Base-by-base conservation (phyloP, 1,140 invertebrate species). In the Manduca sexta region DNA sequence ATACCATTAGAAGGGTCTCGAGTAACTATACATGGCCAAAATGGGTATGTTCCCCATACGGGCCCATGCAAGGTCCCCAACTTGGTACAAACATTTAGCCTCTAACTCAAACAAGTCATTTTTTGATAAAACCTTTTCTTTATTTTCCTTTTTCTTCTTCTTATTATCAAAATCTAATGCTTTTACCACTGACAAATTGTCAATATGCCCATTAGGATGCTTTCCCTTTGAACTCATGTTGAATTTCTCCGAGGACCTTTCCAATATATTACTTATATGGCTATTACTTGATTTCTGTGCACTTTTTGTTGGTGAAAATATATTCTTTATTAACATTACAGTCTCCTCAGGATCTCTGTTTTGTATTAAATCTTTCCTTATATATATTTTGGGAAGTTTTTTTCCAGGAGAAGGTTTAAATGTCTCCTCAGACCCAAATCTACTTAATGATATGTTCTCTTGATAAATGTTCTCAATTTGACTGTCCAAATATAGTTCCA, bases 1-100 rank as follows among this genome's bases (percentile, higher is more conserved):
- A 85, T 63, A 17, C 86, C 85, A 17, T 74, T 79, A 4, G 64
- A 70, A 2, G 93, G 91, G 68, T 95, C 92, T 65, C 89, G 76
- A 0, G 90, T 91, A 3, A 95, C 81, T 61, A 95, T 89, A 61
- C 92, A 92, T 3, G 94, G 94, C 94, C 94, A 95, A 75, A 90
- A 94, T 2, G 93, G 93, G 85, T 90, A 91, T 31, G 88, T 89
- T 1, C 90, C n/a, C 88, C 56, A 95, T 88, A 69, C 90, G 88
- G 0, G 90, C 91, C 93, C 93, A 95, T 7, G 91, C 88, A 49
- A 94, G 60, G 72, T 94, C 91, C 16, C 93, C 93, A 40, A 91
- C 82, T 48, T 87, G 77, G 56, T 85, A 88, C 38, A 83, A 62
- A 48, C 80, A 86, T 51, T 66, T 60, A 0, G 75, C 74, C 51